A percentile compares a stretch with the other conserved stretches of the same genome.
Conservation (phyloP, 2,113 vertebrate species). For the Pica pica region DNA sequence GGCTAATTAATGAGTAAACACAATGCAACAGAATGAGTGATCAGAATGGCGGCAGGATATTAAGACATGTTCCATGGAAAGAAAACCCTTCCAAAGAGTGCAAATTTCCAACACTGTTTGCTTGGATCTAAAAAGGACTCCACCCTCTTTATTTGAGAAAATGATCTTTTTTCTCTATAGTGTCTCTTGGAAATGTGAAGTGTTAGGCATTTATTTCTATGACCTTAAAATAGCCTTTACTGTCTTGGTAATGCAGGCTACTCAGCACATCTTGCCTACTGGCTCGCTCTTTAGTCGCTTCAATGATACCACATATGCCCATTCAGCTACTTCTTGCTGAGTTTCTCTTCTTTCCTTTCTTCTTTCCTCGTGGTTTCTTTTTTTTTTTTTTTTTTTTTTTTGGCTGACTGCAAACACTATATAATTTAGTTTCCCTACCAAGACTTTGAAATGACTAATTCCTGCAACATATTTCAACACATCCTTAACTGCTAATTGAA, state of each 20-base stretch:
- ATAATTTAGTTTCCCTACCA: slow-evolving; percentile 57
- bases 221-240: slow-evolving; percentile 71
- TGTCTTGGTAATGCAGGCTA: slow-evolving; percentile 64
- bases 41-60: background rate
- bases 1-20: background rate
- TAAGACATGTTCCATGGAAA: background rate
- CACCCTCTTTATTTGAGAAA: background rate
- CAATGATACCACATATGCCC: slow-evolving; percentile 62
- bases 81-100: background rate
- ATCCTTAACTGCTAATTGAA: slow-evolving; percentile 75
- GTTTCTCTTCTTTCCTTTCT: background rate
- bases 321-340: slow-evolving; percentile 61
- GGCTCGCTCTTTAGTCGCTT: slow-evolving; percentile 62
- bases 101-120: background rate
- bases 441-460: slow-evolving; percentile 64
- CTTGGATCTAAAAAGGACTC: background rate
- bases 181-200: background rate
- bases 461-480: slow-evolving; percentile 63
- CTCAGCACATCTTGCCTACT: slow-evolving; percentile 63
- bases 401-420: slow-evolving; percentile 35
- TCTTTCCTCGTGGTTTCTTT: background rate
- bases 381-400: background rate
- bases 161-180: background rate
- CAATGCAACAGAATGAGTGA: background rate
- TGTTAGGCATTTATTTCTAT: slow-evolving; percentile 36